Conservation (phyloP, 2,113 vertebrate species). For the Garra rufa region DNA sequence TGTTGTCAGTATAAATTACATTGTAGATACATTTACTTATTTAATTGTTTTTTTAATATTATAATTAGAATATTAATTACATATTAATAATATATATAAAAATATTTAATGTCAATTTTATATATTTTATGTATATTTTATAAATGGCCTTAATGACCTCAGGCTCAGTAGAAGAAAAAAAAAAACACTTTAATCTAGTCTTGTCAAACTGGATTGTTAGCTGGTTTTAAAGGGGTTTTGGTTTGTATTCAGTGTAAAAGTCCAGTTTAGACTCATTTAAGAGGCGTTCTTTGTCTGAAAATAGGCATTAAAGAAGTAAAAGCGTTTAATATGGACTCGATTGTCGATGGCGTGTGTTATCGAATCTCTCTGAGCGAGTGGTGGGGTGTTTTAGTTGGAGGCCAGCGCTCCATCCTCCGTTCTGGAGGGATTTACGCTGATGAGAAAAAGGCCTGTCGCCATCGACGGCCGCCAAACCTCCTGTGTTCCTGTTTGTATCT, state of each 20-base stretch:
- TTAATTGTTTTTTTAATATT: too few relatives aligned
- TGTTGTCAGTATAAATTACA: too few relatives aligned
- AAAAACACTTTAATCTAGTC: too few relatives aligned
- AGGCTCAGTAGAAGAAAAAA: too few relatives aligned
- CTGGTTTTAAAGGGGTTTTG: not conserved
- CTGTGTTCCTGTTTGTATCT: slow-evolving; percentile 57
- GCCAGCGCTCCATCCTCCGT: slow-evolving; percentile 53
- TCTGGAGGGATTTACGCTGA: slow-evolving; percentile 66
- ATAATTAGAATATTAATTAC: too few relatives aligned
- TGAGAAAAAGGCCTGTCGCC: slow-evolving; percentile 64
- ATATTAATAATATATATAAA: too few relatives aligned
- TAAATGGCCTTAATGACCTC: not conserved
- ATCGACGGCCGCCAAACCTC: slow-evolving; percentile 47
- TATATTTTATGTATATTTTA: too few relatives aligned
- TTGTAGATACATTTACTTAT: too few relatives aligned
- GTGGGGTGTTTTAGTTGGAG: not conserved
- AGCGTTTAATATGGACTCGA: not conserved
- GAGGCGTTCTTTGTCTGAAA: not conserved
- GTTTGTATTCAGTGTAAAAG: not conserved
- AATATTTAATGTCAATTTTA: too few relatives aligned
- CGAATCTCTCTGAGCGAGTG: not conserved
- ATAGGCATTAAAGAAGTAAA: not conserved
- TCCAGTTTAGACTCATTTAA: not conserved
- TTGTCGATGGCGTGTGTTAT: not conserved
- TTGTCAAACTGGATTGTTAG: too few relatives aligned